These are phyloP conservation scores for Coboldia fuscipes DNA, from an alignment of 1,140 invertebrate species.

Conservation along the genomic window DNA sequence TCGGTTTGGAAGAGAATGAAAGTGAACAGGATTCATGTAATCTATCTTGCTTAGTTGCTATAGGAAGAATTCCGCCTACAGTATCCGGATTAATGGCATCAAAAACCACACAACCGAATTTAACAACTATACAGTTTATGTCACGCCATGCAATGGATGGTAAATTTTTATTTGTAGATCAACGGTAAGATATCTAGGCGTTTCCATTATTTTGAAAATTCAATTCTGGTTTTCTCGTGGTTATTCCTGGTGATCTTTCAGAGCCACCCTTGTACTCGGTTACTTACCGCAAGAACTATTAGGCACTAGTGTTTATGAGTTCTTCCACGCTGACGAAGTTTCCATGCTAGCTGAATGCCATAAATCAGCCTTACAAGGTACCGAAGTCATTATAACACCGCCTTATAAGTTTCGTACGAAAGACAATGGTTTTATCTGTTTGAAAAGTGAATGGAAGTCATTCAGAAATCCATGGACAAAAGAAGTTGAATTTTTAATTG, in stretches of 20 bases:
- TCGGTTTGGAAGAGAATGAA: constrained; percentile 36
- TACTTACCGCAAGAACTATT: constrained; percentile 83
- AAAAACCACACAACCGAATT: constrained; percentile 20
- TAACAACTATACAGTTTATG: constrained; percentile 40
- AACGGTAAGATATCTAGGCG: constrained; percentile 28
- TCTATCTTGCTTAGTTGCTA: constrained; percentile 66
- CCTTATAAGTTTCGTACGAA: constrained; percentile 63
- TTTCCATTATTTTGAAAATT: background rate
- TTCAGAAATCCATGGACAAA: constrained; percentile 86
- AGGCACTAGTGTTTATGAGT: constrained; percentile 85
- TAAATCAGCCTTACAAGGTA: constrained; percentile 50
- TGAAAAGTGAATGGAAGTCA: constrained; percentile 68
- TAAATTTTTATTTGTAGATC: constrained; percentile 92
- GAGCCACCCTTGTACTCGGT: constrained; percentile 68
- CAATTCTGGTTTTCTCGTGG: background rate
- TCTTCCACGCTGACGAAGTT: constrained; percentile 73
- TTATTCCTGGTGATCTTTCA: constrained; percentile 25
- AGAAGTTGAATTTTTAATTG: constrained; percentile 71
- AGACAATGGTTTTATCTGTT: constrained; percentile 42
- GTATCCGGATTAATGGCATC: constrained; percentile 20
- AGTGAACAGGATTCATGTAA: constrained; percentile 51
- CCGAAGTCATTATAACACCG: constrained; percentile 39
- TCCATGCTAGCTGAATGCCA: constrained; percentile 60
- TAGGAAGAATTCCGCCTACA: constrained; percentile 46
- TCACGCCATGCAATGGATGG: constrained; percentile 84